Evolutionary conservation across 2,113 vertebrate species (phyloP), one percentile per base, ranked within the genome.

Genomic region (Gallinago undulata): DNA sequence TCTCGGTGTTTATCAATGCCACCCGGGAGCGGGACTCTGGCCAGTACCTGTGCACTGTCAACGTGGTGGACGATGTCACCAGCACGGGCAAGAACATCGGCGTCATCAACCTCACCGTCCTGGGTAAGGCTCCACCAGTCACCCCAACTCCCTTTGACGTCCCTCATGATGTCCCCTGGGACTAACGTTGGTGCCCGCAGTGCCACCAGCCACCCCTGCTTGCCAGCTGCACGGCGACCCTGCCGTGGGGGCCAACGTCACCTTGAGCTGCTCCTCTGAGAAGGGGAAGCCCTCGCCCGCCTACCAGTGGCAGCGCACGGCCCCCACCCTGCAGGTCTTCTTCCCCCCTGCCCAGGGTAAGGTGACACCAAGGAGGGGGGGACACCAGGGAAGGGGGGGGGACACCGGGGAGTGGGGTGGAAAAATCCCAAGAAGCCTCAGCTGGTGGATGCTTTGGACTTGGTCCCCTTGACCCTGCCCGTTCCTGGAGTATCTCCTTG

Each of bases 1-100:
- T 99, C 95, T 99, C 99, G 1, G 96, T 99, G 92, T 88, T 97
- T 90, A 98, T 99, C 98, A 98, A 98, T 57, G 90, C 97, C 95
- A 99, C 99, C 1, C 98, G 86, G 87, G 99, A 99, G 94, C 90
- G 91, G 0, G 99, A 99, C 96, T 98, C 99, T 0, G 99, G 99
- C 6, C 97, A 93, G 78, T 99, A 99, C 96, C 85, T 96, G 63
- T 99, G 99, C 94, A 98, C 97, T 0, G 98, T 99, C 88, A 98
- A 99, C 25, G 96, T 99, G 94, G 93, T 91, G 5, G 97, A 97
- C 4, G 87, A 90, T 18, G 23, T 30, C 96, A 57, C 91, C 98
- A 68, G 77, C 75, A 4, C 90, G 33, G 91, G 96, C 97, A 94
- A 94, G 86, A 97, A 96, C 23, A 13, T 95, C 0, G 96, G 93